phyloP scores from a whole-genome alignment of 2,113 vertebrate species.

The Microcebus griseorufus region DNA sequence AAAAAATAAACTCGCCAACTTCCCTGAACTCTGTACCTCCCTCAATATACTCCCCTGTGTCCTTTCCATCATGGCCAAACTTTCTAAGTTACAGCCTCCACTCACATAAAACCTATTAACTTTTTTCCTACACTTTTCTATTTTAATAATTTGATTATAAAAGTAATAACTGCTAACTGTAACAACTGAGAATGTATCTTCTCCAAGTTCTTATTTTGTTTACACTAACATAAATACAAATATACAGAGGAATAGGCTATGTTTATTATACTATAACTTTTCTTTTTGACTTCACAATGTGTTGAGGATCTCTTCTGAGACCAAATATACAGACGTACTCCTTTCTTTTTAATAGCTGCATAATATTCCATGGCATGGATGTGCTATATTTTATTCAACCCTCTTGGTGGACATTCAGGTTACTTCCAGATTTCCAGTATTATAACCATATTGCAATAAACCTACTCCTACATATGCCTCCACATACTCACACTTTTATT shows the following conservation, averaged over 20 bases:
- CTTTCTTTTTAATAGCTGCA: constrained; percentile 62
- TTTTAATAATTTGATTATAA: background rate
- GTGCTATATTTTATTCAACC: constrained; percentile 62
- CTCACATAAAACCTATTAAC: background rate
- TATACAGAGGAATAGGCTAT: background rate
- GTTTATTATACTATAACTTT: background rate
- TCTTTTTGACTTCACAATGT: background rate
- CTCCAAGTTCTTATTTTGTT: background rate
- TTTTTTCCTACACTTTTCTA: constrained; percentile 13
- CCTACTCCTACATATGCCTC: constrained; percentile 35
- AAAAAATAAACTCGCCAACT: constrained; percentile 1
- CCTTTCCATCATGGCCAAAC: background rate
- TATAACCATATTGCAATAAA: constrained; percentile 63
- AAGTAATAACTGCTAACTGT: background rate
- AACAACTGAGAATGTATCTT: background rate
- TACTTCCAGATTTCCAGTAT: constrained; percentile 57
- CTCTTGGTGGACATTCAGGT: constrained; percentile 8
- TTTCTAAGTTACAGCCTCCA: background rate
- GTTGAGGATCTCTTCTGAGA: background rate
- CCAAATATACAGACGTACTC: background rate
- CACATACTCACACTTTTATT: constrained; percentile 58
- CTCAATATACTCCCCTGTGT: background rate
- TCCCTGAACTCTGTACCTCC: background rate
- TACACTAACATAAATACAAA: background rate
- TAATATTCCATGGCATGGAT: constrained; percentile 63